Evolutionary conservation across 2,888 invertebrate genomes (phyloP).

Genomic region (Ennomos erosarius): DNA sequence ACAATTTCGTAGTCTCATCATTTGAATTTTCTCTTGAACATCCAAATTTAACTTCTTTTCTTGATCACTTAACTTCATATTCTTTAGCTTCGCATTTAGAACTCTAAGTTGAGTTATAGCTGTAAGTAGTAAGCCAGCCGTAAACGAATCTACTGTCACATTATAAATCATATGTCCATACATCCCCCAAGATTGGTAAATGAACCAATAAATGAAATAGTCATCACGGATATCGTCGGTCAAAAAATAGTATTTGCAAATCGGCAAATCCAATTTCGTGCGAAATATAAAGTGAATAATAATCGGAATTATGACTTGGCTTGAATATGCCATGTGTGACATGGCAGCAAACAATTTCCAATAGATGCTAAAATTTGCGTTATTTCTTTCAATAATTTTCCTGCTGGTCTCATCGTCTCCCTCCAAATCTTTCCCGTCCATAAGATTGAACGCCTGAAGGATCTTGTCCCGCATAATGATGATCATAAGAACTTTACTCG

Average conservation of each 20-base stretch:
- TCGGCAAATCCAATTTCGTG: slow-evolving; percentile 57
- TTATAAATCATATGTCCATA: slow-evolving; percentile 72
- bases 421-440: slow-evolving; percentile 61
- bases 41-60: slow-evolving; percentile 37
- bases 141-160: slow-evolving; percentile 62
- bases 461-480: slow-evolving; percentile 58
- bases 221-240: slow-evolving; percentile 52
- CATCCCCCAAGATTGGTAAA: slow-evolving; percentile 67
- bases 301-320: slow-evolving; percentile 54
- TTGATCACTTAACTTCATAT: slow-evolving; percentile 46
- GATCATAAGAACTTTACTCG: slow-evolving; percentile 63
- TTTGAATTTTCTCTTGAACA: slow-evolving; percentile 40
- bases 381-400: slow-evolving; percentile 49
- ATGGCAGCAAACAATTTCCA: slow-evolving; percentile 50
- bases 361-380: slow-evolving; percentile 48
- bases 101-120: slow-evolving; percentile 62
- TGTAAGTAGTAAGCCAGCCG: slow-evolving; percentile 60
- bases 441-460: slow-evolving; percentile 53
- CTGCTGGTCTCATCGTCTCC: slow-evolving; percentile 51
- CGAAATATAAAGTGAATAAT: slow-evolving; percentile 51
- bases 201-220: slow-evolving; percentile 57
- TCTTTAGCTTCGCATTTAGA: slow-evolving; percentile 56
- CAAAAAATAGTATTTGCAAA: slow-evolving; percentile 72
- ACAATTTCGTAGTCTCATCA: slow-evolving; percentile 30
- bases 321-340: slow-evolving; percentile 53